A percentile compares a stretch with the other conserved stretches of the same genome.
phyloP scores from a whole-genome alignment of 2,888 invertebrate genomes.

The Laothoe populi region DNA sequence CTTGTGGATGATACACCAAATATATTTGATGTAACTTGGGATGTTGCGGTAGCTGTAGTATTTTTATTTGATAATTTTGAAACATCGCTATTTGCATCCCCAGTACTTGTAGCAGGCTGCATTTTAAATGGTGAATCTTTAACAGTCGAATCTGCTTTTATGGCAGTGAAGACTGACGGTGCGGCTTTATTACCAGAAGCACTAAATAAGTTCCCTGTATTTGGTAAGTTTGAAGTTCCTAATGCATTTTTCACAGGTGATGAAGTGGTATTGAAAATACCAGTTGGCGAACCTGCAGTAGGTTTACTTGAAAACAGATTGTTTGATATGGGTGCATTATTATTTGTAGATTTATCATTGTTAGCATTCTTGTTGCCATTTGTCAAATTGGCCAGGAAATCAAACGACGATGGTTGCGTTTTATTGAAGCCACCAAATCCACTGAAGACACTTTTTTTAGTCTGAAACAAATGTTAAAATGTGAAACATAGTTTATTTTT shows the following conservation, averaged over 20 bases:
- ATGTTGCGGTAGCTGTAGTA: slow-evolving; percentile 44
- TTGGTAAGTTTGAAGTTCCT: slow-evolving; percentile 47
- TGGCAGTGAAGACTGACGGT: slow-evolving; percentile 53
- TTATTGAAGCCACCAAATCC: slow-evolving; percentile 88
- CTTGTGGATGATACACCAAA: slow-evolving; percentile 58
- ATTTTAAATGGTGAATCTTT: slow-evolving; percentile 64
- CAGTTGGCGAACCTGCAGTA: slow-evolving; percentile 48
- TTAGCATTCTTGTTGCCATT: slow-evolving; percentile 72
- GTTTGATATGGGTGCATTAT: slow-evolving; percentile 54
- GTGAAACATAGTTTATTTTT: no score
- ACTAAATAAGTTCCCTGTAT: slow-evolving; percentile 51
- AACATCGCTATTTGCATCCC: slow-evolving; percentile 41
- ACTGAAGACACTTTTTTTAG: slow-evolving; percentile 87
- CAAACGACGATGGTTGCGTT: slow-evolving; percentile 81
- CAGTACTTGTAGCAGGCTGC: slow-evolving; percentile 52
- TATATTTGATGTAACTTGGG: slow-evolving; percentile 57
- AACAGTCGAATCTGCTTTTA: slow-evolving; percentile 62
- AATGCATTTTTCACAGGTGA: slow-evolving; percentile 48
- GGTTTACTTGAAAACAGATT: slow-evolving; percentile 58
- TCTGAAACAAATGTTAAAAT: slow-evolving; percentile 54
- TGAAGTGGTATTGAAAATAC: slow-evolving; percentile 54
- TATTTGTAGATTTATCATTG: slow-evolving; percentile 54
- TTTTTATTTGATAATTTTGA: slow-evolving; percentile 43
- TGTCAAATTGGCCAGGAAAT: slow-evolving; percentile 85
- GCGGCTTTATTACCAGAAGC: slow-evolving; percentile 44